Evolutionary conservation across 2,797 vertebrate species (phyloP).

Genomic region (Rhadinocentrus ornatus): DNA sequence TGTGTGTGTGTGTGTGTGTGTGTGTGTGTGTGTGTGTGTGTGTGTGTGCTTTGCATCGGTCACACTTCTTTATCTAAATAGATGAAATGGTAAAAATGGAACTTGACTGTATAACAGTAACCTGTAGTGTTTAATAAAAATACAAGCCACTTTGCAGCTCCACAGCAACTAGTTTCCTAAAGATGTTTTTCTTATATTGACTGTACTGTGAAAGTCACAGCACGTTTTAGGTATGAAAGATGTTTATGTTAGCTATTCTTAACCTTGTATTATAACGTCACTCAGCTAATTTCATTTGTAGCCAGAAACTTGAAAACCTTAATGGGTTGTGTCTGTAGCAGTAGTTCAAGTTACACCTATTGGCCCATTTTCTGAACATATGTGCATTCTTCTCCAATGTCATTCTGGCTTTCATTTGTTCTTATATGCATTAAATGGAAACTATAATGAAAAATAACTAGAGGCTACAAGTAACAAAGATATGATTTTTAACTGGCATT

Average conservation of each 20-base stretch:
- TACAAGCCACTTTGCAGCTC: neutral
- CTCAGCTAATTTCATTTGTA: neutral
- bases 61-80: neutral
- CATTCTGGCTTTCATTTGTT: slow-evolving; percentile 2
- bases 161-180: neutral
- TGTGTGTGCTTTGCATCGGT: slow-evolving; percentile 8
- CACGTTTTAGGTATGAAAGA: neutral
- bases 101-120: neutral
- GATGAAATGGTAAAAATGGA: neutral
- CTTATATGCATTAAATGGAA: neutral
- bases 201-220: neutral
- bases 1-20: neutral
- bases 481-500: neutral
- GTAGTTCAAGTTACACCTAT: neutral
- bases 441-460: neutral
- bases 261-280: neutral
- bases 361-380: neutral
- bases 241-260: neutral
- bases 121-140: neutral
- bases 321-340: neutral
- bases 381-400: too few species aligned
- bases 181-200: neutral
- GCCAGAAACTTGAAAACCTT: neutral
- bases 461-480: neutral
- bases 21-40: neutral